Evolutionary conservation across 2,113 vertebrate species (phyloP).

Genomic region (Murina feae): DNA sequence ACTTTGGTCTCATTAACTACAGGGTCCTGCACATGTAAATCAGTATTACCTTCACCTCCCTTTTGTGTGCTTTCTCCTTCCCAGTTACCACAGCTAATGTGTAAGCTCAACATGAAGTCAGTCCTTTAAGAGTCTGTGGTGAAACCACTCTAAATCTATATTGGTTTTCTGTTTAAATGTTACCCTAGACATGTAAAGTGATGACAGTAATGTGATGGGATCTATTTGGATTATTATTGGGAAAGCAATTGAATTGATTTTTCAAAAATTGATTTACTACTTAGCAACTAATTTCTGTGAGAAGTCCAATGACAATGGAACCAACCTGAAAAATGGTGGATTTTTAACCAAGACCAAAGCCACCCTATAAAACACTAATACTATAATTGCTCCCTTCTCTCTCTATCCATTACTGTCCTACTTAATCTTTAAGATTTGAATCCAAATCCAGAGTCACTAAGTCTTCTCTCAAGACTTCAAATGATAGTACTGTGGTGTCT

Average conservation of each 20-base stretch:
- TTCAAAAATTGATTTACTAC: neutral
- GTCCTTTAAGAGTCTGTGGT: neutral
- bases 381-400: neutral
- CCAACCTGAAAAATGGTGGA: neutral
- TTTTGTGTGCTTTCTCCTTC: neutral
- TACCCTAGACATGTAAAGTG: neutral
- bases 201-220: neutral
- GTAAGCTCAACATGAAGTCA: neutral
- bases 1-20: neutral
- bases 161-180: neutral
- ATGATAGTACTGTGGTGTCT: neutral
- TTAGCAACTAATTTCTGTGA: neutral
- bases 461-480: neutral
- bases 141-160: neutral
- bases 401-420: neutral
- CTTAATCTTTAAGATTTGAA: neutral
- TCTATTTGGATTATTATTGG: neutral
- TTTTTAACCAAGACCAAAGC: neutral
- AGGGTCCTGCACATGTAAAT: neutral
- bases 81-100: neutral
- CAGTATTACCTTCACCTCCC: neutral
- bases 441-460: neutral
- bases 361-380: neutral
- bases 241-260: neutral
- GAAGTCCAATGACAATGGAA: neutral